Conservation (phyloP, 2,113 vertebrate genomes). For the Pituophis catenifer region DNA sequence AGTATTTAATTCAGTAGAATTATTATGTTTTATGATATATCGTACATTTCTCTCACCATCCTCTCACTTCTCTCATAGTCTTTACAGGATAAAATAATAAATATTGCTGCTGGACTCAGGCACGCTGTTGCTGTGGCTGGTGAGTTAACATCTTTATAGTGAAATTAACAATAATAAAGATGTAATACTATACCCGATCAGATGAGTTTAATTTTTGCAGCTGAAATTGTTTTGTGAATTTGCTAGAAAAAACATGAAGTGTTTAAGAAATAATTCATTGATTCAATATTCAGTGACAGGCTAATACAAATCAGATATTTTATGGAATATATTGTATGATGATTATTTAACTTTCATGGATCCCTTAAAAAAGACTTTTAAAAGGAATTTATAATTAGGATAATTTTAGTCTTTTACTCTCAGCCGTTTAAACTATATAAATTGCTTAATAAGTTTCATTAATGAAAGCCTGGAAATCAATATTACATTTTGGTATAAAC, state of each 20-base stretch:
- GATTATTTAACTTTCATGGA: background rate
- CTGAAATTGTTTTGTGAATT: background rate
- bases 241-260: background rate
- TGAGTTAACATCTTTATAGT: conserved; percentile 47
- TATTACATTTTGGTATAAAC: background rate
- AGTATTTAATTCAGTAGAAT: background rate
- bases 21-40: background rate
- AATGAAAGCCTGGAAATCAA: background rate
- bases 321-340: background rate
- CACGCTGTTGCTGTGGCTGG: conserved; percentile 85
- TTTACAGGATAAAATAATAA: conserved; percentile 73
- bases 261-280: background rate
- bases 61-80: conserved; percentile 63
- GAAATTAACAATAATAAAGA: conserved; percentile 16
- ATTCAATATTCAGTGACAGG: background rate
- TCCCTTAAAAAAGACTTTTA: background rate
- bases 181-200: background rate
- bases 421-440: background rate
- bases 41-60: background rate
- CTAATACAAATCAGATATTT: background rate
- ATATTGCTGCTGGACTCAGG: conserved; percentile 86
- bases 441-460: background rate
- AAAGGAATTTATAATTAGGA: background rate
- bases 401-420: background rate
- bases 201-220: background rate